A percentile compares a stretch with the other conserved stretches of the same genome.
These are phyloP conservation scores for Lucilia cuprina DNA, from an alignment of 1,140 invertebrate genomes.

Conservation along the genomic window DNA sequence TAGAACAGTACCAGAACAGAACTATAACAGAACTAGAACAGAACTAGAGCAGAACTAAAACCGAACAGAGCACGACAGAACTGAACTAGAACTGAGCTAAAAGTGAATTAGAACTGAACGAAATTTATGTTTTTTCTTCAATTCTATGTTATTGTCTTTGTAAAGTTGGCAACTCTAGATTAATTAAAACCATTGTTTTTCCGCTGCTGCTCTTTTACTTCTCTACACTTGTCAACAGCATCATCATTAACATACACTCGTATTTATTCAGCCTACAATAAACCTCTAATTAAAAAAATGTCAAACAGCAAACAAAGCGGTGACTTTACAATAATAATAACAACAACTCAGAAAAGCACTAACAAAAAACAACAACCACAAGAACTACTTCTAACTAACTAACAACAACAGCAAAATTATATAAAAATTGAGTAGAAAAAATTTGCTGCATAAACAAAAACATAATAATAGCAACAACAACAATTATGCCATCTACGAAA, in stretches of 20 bases:
- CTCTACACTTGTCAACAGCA: neutral
- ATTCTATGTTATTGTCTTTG: no score
- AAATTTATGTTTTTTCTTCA: no score
- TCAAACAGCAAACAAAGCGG: conserved; percentile 10
- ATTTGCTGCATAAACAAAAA: neutral
- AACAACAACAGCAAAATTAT: neutral
- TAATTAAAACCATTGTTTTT: neutral
- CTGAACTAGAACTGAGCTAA: no score
- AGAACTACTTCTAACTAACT: neutral
- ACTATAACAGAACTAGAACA: no score
- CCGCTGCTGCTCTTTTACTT: neutral
- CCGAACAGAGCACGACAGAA: no score
- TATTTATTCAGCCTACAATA: neutral
- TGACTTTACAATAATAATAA: neutral
- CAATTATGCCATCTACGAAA: neutral
- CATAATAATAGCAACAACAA: neutral
- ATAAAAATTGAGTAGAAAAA: neutral
- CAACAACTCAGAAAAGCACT: neutral
- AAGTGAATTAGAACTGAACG: no score
- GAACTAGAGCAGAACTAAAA: no score
- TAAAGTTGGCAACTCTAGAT: neutral
- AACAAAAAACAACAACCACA: neutral
- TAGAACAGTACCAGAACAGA: no score
- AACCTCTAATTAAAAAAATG: conserved; percentile 15
- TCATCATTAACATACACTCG: neutral